These are phyloP conservation scores for Neodiprion virginianus DNA, from an alignment of 1,140 invertebrate genomes.

Conservation along the genomic window DNA sequence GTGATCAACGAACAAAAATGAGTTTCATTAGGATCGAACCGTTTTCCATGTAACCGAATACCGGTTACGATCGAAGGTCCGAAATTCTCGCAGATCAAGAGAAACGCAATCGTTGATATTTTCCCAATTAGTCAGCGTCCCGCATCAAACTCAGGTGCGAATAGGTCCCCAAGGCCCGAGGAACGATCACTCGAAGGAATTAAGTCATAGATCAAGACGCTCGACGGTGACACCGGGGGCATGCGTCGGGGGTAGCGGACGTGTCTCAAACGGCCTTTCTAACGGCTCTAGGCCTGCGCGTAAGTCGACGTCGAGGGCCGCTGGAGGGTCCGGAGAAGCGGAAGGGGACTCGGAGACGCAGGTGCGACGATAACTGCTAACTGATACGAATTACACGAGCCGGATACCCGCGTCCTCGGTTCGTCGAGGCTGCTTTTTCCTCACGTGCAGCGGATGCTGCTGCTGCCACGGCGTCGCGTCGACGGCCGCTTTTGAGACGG, in stretches of 20 bases:
- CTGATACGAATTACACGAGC: not conserved
- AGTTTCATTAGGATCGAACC: too few relatives aligned
- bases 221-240: constrained; percentile 4
- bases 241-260: constrained; percentile 20
- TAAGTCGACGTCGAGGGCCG: not conserved
- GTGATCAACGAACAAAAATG: too few relatives aligned
- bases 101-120: too few relatives aligned
- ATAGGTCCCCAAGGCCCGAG: constrained; percentile 13
- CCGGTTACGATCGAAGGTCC: too few relatives aligned
- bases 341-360: not conserved
- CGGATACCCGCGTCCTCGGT: too few relatives aligned
- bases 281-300: constrained; percentile 6
- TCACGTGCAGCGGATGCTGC: not conserved
- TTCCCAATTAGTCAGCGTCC: too few relatives aligned
- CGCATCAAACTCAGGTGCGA: constrained; percentile 7
- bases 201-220: constrained; percentile 40
- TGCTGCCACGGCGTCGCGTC: not conserved
- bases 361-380: constrained; percentile 4
- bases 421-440: too few relatives aligned
- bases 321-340: not conserved
- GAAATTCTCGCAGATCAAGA: too few relatives aligned
- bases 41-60: too few relatives aligned
- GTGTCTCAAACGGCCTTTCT: constrained; percentile 36
- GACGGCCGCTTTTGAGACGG: constrained; percentile 48
- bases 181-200: constrained; percentile 30